These are phyloP conservation scores for Bubo scandiacus DNA, from an alignment of 2,113 vertebrate genomes.

Conservation along the genomic window DNA sequence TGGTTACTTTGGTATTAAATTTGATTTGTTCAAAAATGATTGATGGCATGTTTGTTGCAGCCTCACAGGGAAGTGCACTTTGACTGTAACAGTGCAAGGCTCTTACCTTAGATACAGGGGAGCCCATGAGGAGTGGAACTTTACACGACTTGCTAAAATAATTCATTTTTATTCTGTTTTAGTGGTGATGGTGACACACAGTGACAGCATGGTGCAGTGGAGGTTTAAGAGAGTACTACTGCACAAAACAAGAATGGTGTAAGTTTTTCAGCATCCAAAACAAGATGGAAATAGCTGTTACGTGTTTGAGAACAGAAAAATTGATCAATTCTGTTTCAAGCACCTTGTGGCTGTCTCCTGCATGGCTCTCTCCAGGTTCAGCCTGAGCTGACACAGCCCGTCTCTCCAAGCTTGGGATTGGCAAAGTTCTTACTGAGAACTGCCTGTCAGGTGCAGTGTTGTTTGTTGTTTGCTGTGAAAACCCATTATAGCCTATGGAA, in stretches of 20 bases:
- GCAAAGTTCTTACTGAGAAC: not conserved
- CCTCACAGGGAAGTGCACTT: not conserved
- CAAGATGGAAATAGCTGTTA: not conserved
- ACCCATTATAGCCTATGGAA: not conserved
- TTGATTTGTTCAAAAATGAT: not conserved
- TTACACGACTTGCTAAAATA: not conserved
- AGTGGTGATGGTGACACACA: not conserved
- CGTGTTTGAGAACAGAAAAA: not conserved
- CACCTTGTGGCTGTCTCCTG: not conserved
- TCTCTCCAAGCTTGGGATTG: not conserved
- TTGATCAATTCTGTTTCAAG: accelerated
- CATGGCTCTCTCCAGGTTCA: not conserved
- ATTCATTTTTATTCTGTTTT: not conserved
- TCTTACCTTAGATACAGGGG: not conserved
- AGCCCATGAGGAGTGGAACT: not conserved
- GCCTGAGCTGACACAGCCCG: not conserved
- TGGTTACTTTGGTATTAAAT: not conserved
- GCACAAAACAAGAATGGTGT: not conserved
- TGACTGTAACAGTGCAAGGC: not conserved
- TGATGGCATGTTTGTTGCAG: not conserved
- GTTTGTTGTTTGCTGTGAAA: not conserved
- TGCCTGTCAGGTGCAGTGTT: not conserved
- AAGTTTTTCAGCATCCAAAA: not conserved
- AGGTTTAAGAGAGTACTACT: not conserved
- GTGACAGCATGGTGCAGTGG: not conserved